Conservation (phyloP, 1,140 invertebrate species). For the Mactra quadrangularis region DNA sequence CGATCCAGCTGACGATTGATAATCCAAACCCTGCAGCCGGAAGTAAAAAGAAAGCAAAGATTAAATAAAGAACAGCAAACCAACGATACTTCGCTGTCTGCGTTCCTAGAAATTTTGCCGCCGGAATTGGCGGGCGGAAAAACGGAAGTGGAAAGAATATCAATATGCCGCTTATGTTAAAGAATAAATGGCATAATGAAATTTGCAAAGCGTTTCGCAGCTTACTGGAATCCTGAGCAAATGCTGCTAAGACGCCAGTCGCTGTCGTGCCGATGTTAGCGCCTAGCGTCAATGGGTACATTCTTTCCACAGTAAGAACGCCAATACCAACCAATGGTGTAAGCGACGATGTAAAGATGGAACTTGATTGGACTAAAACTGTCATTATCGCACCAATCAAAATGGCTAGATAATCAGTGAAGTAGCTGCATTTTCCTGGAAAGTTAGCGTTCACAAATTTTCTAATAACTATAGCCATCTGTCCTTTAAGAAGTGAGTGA, state of each 20-base stretch:
- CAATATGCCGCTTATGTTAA: slow-evolving; percentile 85
- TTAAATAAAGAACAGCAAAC: slow-evolving; percentile 86
- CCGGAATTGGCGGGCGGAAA: slow-evolving; percentile 85
- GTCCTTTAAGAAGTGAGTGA: slow-evolving; percentile 83
- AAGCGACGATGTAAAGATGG: slow-evolving; percentile 87
- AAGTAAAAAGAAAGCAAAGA: slow-evolving; percentile 85
- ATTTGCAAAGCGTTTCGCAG: slow-evolving; percentile 77
- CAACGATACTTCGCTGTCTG: slow-evolving; percentile 86
- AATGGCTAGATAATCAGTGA: slow-evolving; percentile 86
- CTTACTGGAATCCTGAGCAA: slow-evolving; percentile 68
- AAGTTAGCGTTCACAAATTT: slow-evolving; percentile 86
- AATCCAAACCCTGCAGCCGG: slow-evolving; percentile 85
- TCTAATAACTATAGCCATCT: slow-evolving; percentile 84
- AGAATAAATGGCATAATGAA: slow-evolving; percentile 79
- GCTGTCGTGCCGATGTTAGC: slow-evolving; percentile 88
- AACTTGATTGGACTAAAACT: slow-evolving; percentile 87
- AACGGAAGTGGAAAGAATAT: slow-evolving; percentile 87
- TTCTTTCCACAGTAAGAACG: slow-evolving; percentile 86
- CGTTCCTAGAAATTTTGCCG: slow-evolving; percentile 85
- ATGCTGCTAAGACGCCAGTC: slow-evolving; percentile 85
- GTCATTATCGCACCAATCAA: slow-evolving; percentile 86
- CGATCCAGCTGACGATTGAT: slow-evolving; percentile 80
- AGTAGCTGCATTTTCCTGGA: slow-evolving; percentile 81
- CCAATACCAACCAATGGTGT: slow-evolving; percentile 87
- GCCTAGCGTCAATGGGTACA: slow-evolving; percentile 87